Evolutionary conservation across 2,113 vertebrate genomes (phyloP).

Genomic region (Pavo muticus): DNA sequence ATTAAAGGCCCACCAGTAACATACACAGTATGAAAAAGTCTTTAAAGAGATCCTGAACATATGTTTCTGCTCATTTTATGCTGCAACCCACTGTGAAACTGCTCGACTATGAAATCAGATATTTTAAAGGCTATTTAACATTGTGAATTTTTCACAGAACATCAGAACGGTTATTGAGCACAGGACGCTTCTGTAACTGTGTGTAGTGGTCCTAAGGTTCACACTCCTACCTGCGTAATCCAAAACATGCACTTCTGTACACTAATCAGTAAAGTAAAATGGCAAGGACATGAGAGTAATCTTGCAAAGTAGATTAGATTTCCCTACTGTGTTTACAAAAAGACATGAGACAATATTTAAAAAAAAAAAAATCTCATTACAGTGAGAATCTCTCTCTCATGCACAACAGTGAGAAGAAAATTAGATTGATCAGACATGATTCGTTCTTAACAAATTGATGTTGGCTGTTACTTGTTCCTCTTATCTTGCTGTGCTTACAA

Average conservation of each 20-base stretch:
- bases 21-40: neutral
- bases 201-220: neutral
- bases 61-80: slow-evolving; percentile 6
- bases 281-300: neutral
- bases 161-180: neutral
- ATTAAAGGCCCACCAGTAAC: slow-evolving; percentile 2
- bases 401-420: neutral
- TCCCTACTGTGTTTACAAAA: neutral
- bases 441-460: neutral
- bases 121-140: slow-evolving; percentile 50
- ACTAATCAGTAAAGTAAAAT: neutral
- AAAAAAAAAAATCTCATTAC: neutral
- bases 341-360: neutral
- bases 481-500: neutral
- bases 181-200: neutral
- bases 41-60: neutral
- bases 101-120: slow-evolving; percentile 33
- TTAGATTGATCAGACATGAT: neutral
- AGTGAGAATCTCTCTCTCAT: neutral
- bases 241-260: neutral
- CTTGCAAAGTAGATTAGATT: neutral
- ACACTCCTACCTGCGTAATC: neutral
- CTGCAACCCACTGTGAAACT: slow-evolving; percentile 15
- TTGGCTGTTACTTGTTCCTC: neutral
- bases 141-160: slow-evolving; percentile 9